Evolutionary conservation across 92 coral and sea anemone species (phyloP).

Genomic region (Umimayanthus chanpuru): DNA sequence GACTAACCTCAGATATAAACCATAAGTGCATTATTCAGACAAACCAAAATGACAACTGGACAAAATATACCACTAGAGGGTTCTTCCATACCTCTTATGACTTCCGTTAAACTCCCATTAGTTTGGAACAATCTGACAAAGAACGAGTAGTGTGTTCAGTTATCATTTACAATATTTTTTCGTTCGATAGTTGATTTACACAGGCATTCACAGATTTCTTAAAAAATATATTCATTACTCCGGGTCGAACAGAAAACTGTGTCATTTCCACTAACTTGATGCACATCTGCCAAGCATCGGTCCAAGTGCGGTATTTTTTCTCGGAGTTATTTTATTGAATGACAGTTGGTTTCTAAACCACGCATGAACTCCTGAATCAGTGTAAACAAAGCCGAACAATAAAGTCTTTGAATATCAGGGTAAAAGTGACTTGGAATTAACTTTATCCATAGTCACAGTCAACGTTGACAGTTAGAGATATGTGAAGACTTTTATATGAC

Average conservation of each 20-base stretch:
- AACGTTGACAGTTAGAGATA: slow-evolving; percentile 31
- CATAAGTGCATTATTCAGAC: not conserved
- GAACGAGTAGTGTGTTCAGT: not conserved
- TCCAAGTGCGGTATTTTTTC: not conserved
- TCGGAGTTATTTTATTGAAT: not conserved
- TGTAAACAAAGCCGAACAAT: slow-evolving; percentile 26
- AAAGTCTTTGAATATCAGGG: slow-evolving; percentile 7
- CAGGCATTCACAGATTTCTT: not conserved
- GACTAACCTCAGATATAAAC: not conserved
- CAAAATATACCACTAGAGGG: not conserved
- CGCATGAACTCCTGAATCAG: not conserved
- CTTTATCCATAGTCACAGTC: slow-evolving; percentile 27
- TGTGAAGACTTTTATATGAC: slow-evolving; percentile 27
- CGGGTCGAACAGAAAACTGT: not conserved
- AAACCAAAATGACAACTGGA: slow-evolving; percentile 10
- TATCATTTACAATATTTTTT: not conserved
- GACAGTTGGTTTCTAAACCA: slow-evolving; percentile 23
- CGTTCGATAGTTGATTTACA: slow-evolving; percentile 11
- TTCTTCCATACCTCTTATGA: not conserved
- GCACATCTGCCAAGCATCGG: not conserved
- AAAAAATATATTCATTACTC: not conserved
- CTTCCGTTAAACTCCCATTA: slow-evolving; percentile 27
- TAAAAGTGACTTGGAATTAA: slow-evolving; percentile 23
- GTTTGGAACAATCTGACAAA: not conserved
- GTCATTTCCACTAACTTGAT: not conserved